Conservation (phyloP, 2,797 vertebrate species). For the Manis crassicaudata region DNA sequence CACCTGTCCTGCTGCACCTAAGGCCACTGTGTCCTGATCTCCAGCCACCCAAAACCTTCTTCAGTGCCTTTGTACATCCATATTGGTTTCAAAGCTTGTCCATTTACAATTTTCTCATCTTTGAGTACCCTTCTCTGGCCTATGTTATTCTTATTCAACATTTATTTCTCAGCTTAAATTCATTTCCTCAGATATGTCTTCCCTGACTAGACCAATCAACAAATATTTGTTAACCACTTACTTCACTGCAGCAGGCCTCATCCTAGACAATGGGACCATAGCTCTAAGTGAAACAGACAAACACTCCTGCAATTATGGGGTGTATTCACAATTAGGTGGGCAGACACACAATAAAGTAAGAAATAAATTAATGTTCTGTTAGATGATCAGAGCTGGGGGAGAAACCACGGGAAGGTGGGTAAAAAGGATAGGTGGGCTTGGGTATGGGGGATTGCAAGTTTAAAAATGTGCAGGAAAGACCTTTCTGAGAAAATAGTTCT, state of each 20-base stretch:
- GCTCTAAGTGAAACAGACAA: not conserved
- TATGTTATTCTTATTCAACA: not conserved
- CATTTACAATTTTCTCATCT: not conserved
- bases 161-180: not conserved
- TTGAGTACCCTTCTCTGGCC: not conserved
- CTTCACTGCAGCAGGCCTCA: not conserved
- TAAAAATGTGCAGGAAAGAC: not conserved
- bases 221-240: not conserved
- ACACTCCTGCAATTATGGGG: rapidly evolving
- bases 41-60: not conserved
- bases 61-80: no score
- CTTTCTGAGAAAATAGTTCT: not conserved
- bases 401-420: not conserved
- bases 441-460: not conserved
- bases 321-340: not conserved
- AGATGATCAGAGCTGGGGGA: not conserved
- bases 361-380: not conserved
- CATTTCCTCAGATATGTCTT: not conserved
- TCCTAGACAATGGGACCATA: not conserved
- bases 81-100: not conserved
- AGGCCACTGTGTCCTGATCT: not conserved
- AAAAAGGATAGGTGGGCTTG: not conserved
- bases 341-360: not conserved
- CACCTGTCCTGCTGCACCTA: not conserved
- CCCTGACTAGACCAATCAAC: not conserved